Conservation (phyloP, 2,113 vertebrate species). For the Synchiropus splendidus region DNA sequence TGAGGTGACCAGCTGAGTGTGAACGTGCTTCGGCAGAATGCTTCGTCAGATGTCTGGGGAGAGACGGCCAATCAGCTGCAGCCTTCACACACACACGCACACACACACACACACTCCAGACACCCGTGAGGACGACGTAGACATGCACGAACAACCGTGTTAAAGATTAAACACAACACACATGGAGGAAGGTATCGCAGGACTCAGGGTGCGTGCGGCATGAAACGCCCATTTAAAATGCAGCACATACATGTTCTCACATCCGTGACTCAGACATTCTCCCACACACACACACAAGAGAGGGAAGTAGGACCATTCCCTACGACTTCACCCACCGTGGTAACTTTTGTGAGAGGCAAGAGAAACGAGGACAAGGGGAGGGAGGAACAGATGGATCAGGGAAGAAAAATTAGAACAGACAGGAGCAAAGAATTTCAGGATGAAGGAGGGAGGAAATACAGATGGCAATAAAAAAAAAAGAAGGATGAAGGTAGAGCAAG, state of each 20-base stretch:
- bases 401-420: conserved; percentile 1
- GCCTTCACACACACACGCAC: conserved; percentile 5
- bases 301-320: conserved; percentile 7
- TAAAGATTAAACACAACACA: conserved; percentile 11
- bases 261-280: conserved; percentile 2
- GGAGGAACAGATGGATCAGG: background rate
- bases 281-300: conserved; percentile 10
- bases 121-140: background rate
- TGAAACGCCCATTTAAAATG: conserved; percentile 10
- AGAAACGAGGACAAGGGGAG: conserved; percentile 7
- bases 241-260: background rate
- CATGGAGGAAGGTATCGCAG: conserved; percentile 3
- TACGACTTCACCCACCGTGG: too few species aligned
- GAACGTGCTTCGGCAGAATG: conserved; percentile 40
- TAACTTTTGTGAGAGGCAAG: conserved; percentile 2
- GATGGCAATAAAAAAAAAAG: background rate
- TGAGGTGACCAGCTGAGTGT: conserved; percentile 37
- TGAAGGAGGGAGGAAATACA: background rate
- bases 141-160: background rate
- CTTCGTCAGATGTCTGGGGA: conserved; percentile 44
- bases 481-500: background rate
- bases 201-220: conserved; percentile 4
- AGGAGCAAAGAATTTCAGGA: background rate
- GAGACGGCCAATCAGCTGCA: conserved; percentile 27
- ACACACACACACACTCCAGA: conserved; percentile 7